Evolutionary conservation across 2,888 invertebrate genomes (phyloP).

Genomic region (Marasmarcha lunaedactyla): DNA sequence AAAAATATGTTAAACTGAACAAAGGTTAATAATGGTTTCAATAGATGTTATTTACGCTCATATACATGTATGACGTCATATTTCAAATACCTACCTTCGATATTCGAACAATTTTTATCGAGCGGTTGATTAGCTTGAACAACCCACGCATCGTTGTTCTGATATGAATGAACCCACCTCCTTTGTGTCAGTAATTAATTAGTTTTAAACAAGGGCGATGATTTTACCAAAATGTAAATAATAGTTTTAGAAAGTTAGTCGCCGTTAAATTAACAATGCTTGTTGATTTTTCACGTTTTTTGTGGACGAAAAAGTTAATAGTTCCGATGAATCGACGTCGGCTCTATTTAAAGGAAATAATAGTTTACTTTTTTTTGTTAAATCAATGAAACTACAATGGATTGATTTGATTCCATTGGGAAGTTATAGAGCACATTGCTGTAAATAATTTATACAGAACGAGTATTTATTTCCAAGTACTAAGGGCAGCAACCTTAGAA

Average conservation of each 20-base stretch:
- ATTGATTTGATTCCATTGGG: background rate
- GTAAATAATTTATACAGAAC: no score
- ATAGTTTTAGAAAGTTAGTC: slow-evolving; percentile 43
- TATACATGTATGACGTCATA: no score
- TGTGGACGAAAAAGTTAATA: slow-evolving; percentile 24
- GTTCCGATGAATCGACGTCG: slow-evolving; percentile 24
- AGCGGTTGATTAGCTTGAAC: no score
- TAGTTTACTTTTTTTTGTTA: slow-evolving; percentile 37
- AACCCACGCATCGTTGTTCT: no score
- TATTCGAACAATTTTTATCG: no score
- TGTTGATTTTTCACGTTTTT: slow-evolving; percentile 40
- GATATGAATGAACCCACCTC: background rate
- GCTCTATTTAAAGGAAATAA: slow-evolving; percentile 10
- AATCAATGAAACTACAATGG: slow-evolving; percentile 26
- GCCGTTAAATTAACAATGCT: slow-evolving; percentile 53
- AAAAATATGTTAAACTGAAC: no score
- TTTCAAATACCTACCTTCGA: no score
- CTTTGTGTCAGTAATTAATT: slow-evolving; percentile 55
- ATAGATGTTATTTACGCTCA: no score
- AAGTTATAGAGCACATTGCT: background rate
- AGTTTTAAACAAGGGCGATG: slow-evolving; percentile 64
- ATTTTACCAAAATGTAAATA: slow-evolving; percentile 64
- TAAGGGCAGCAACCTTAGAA: no score
- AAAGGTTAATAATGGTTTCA: no score
- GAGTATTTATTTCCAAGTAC: no score